Conservation (phyloP, 2,797 vertebrate genomes). For the Spinus pinus region DNA sequence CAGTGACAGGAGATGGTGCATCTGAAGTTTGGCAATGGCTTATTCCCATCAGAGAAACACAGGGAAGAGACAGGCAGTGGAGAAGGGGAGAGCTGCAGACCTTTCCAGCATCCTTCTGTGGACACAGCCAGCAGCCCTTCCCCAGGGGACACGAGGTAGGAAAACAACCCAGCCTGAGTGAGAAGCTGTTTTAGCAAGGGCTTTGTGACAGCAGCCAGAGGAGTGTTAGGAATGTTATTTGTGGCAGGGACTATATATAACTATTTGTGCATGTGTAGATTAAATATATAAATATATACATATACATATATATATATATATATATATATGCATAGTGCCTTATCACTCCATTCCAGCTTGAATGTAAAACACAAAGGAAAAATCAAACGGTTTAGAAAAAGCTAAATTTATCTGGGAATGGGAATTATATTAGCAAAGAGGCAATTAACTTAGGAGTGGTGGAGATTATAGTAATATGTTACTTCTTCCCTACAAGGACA, state of each 20-base stretch:
- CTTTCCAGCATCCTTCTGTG: not conserved
- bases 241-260: conserved; percentile 47
- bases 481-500: not conserved
- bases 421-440: conserved; percentile 38
- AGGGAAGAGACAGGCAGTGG: not conserved
- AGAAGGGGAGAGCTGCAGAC: not conserved
- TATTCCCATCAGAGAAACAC: not conserved
- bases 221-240: conserved; percentile 15
- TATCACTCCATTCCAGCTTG: conserved; percentile 64
- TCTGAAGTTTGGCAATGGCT: not conserved
- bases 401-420: conserved; percentile 32
- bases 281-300: not conserved
- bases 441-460: conserved; percentile 5
- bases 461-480: conserved; percentile 25
- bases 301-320: not conserved
- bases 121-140: not conserved
- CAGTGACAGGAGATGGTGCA: not conserved
- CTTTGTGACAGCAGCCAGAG: conserved; percentile 49
- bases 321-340: not conserved
- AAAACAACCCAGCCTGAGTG: not conserved
- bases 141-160: not conserved
- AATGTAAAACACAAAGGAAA: conserved; percentile 31
- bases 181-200: not conserved
- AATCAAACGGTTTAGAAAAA: conserved; percentile 56
- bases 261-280: conserved; percentile 40